Base-by-base conservation (phyloP, 2,797 vertebrate species). In the Apodemus agrarius region DNA sequence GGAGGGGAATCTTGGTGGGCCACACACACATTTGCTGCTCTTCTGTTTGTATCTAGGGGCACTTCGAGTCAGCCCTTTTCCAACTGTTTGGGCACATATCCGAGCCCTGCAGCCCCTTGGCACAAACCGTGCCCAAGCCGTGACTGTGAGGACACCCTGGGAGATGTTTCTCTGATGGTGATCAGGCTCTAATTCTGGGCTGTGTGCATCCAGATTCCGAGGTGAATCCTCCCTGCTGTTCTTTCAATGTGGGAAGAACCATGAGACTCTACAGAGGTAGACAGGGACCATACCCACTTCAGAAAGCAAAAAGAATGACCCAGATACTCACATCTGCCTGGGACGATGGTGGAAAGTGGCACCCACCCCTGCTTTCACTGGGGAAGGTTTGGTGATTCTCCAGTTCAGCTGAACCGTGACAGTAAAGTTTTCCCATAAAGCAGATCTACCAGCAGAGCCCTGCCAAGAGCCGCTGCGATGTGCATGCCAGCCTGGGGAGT, bases 1-100 rank as follows among this genome's bases (percentile, higher is more conserved):
- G 34, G 29, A 3, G 13, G n/a, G 67, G 54, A 17, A 72, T 1
- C 9, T 22, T 6, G 3, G 46, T 49, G 40, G 52, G 63, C 43
- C 40, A 2, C 86, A 19, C 14, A 26, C 65, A 80, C 87, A 93
- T 84, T 72, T 97, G 96, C 94, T 74, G 37, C 59, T 96, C 96
- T 80, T 96, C 79, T 96, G 92, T 94, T 86, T 1, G 0, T 72
- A 40, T 74, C 67, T 49, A 61, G 2, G 78, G 43, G 46, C n/a
- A 69, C 85, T 81, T 46, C 9, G 17, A 76, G 49, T 54, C 65
- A 63, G 89, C 19, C 3, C 0, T 69, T 92, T 61, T 43, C 79
- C 0, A 34, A 61, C 69, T 13, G 13, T 40, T 79, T 43, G 40
- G 14, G 22, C 10, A 7, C 74, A 65, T 17, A 79, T 52, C 86